Conservation (phyloP, 1,140 invertebrate genomes). For the Sycophaga agraensis region DNA sequence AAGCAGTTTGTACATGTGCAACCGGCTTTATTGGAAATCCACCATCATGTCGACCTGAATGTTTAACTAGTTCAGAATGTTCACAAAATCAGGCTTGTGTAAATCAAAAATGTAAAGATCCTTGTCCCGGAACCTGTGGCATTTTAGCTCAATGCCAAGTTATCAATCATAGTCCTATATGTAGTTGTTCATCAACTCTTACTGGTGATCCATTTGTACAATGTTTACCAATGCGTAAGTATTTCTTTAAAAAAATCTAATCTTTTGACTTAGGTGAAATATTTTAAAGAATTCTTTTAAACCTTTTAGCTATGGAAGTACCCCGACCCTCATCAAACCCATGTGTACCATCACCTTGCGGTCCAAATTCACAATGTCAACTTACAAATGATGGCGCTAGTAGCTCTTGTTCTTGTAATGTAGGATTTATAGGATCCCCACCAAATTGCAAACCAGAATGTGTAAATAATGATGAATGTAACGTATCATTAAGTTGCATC, state of each 20-base stretch:
- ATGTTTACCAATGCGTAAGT: slow-evolving; percentile 49
- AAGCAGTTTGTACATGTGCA: slow-evolving; percentile 54
- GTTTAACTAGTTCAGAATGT: slow-evolving; percentile 55
- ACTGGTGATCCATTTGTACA: slow-evolving; percentile 72
- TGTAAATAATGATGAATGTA: slow-evolving; percentile 60
- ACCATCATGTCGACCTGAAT: slow-evolving; percentile 59
- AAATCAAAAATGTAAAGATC: slow-evolving; percentile 58
- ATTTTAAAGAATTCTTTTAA: slow-evolving; percentile 54
- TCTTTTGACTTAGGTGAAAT: neutral
- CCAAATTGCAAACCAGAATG: slow-evolving; percentile 62
- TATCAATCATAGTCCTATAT: slow-evolving; percentile 76
- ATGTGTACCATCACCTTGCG: slow-evolving; percentile 73
- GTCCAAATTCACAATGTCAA: slow-evolving; percentile 68
- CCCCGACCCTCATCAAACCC: slow-evolving; percentile 52
- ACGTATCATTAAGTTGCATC: slow-evolving; percentile 59
- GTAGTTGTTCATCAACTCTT: slow-evolving; percentile 66
- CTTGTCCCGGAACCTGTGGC: slow-evolving; percentile 61
- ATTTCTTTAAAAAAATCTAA: slow-evolving; percentile 54
- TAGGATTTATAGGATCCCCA: slow-evolving; percentile 54
- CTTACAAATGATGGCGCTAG: slow-evolving; percentile 60
- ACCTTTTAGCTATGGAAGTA: slow-evolving; percentile 54
- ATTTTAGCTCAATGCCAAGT: slow-evolving; percentile 66
- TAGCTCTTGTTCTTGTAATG: slow-evolving; percentile 62
- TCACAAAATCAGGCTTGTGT: slow-evolving; percentile 52
- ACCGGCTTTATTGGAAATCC: slow-evolving; percentile 54